phyloP scores from a whole-genome alignment of 2,797 vertebrate genomes.

The Sebastes iracundus region DNA sequence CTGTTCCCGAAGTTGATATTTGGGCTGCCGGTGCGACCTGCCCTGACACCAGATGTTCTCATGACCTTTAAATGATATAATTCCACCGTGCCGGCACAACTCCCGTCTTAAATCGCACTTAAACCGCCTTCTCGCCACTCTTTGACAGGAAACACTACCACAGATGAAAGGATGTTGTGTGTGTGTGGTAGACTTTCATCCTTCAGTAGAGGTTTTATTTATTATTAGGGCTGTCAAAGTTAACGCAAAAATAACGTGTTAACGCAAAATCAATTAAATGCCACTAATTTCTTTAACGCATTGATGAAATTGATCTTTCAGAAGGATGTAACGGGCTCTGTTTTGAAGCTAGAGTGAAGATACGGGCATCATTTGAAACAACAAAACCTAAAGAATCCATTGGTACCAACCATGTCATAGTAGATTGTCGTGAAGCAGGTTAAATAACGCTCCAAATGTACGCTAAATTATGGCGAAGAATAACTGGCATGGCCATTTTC shows the following conservation, averaged over 20 bases:
- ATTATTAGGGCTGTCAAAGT: not conserved
- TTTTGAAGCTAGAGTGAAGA: too few relatives aligned
- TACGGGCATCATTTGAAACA: too few relatives aligned
- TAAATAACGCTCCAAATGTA: too few relatives aligned
- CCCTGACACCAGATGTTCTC: slow-evolving; percentile 47
- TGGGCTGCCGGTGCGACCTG: not conserved
- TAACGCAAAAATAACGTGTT: accelerated
- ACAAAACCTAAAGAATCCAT: too few relatives aligned
- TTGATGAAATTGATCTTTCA: accelerated
- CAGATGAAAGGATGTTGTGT: not conserved
- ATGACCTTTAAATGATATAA: slow-evolving; percentile 27
- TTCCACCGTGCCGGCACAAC: not conserved
- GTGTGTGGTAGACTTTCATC: not conserved
- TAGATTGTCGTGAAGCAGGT: too few relatives aligned
- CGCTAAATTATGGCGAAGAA: too few relatives aligned
- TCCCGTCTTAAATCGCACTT: not conserved
- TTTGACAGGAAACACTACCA: not conserved
- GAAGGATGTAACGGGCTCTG: too few relatives aligned
- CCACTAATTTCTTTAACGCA: too few relatives aligned
- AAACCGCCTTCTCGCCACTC: not conserved
- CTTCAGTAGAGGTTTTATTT: not conserved
- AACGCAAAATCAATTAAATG: too few relatives aligned
- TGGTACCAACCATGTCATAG: too few relatives aligned
- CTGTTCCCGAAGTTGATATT: slow-evolving; percentile 18
- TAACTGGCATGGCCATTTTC: too few relatives aligned